phyloP scores from a whole-genome alignment of 2,888 invertebrate genomes.

The Drosophila kanekoi region DNA sequence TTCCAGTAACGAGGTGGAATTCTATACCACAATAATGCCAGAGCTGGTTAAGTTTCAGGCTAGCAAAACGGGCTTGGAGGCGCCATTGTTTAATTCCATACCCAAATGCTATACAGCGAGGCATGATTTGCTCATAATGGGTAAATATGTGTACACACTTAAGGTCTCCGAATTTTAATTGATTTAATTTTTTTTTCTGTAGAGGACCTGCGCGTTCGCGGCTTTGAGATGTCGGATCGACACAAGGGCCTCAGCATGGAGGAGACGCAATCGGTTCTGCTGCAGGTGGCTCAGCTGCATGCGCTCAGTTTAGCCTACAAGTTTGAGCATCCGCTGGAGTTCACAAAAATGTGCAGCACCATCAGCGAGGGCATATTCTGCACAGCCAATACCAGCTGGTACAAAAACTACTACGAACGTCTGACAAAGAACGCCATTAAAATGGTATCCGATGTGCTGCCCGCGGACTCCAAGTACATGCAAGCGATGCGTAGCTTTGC shows the following conservation, averaged over 20 bases:
- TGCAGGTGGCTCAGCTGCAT: constrained; percentile 88
- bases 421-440: constrained; percentile 88
- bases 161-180: not conserved
- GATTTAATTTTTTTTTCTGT: constrained; percentile 52
- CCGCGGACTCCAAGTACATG: constrained; percentile 86
- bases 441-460: constrained; percentile 86
- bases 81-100: constrained; percentile 86
- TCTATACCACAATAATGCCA: constrained; percentile 90
- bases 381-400: constrained; percentile 89
- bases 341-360: constrained; percentile 85
- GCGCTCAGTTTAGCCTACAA: constrained; percentile 89
- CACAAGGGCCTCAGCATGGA: constrained; percentile 87
- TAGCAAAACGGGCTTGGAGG: constrained; percentile 45
- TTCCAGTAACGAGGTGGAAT: constrained; percentile 88
- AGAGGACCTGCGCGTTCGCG: constrained; percentile 88
- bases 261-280: constrained; percentile 87
- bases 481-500: constrained; percentile 88
- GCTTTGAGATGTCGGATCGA: constrained; percentile 89
- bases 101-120: constrained; percentile 88
- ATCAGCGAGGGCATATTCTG: constrained; percentile 87
- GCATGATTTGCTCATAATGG: constrained; percentile 87
- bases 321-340: constrained; percentile 86
- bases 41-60: constrained; percentile 87
- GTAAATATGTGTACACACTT: constrained; percentile 54
- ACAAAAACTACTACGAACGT: constrained; percentile 89